Conservation (phyloP, 2,888 invertebrate genomes). For the Scaptodrosophila latifasciaeformis region DNA sequence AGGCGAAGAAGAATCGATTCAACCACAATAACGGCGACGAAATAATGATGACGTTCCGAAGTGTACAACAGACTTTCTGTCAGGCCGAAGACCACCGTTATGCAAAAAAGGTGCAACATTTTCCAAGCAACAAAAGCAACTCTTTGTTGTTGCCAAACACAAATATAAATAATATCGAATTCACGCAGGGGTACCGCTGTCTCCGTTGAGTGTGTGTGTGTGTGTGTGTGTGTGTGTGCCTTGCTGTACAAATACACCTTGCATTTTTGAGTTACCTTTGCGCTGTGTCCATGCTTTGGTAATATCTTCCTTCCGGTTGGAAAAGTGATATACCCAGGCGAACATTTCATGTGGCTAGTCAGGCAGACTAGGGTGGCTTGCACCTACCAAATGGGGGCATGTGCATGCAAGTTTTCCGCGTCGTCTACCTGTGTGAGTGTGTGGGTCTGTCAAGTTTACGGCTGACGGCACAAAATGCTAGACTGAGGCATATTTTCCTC, state of each 20-base stretch:
- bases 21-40: constrained; percentile 14
- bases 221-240: constrained; percentile 24
- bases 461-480: constrained; percentile 48
- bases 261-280: constrained; percentile 22
- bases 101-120: constrained; percentile 64
- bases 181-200: constrained; percentile 22
- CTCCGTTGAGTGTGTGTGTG: constrained; percentile 24
- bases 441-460: constrained; percentile 48
- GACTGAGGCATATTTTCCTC: too few relatives aligned
- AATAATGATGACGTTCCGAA: constrained; percentile 20
- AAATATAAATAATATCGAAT: constrained; percentile 39
- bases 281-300: constrained; percentile 3
- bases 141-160: constrained; percentile 56
- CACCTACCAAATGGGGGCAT: too few relatives aligned
- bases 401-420: constrained; percentile 43
- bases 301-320: constrained; percentile 47
- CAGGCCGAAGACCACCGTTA: constrained; percentile 30
- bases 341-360: constrained; percentile 27
- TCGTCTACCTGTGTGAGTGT: constrained; percentile 41
- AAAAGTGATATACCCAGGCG: constrained; percentile 51
- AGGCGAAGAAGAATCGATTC: not conserved
- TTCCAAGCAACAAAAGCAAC: constrained; percentile 55
- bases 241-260: constrained; percentile 61
- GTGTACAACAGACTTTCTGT: not conserved
- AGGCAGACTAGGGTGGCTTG: constrained; percentile 11